Percentiles rank a stretch among this genome's conserved stretches.
Evolutionary conservation across 2,888 invertebrate genomes (phyloP).

Genomic region (Neoitamus cyanurus): DNA sequence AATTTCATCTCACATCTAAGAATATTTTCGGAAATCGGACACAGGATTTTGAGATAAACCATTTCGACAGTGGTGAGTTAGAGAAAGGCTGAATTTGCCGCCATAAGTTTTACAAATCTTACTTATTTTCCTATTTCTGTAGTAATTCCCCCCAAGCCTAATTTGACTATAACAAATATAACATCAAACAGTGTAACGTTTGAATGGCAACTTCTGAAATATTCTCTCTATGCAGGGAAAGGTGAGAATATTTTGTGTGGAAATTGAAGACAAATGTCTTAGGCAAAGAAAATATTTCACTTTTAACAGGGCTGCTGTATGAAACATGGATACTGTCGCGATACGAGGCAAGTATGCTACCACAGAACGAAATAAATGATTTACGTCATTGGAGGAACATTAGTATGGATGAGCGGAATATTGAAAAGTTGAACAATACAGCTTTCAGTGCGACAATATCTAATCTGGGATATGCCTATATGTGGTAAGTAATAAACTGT

Average conservation of each 20-base stretch:
- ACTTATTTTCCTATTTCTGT: not conserved
- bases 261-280: too few relatives aligned
- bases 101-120: not conserved
- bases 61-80: conserved; percentile 64
- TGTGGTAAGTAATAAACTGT: conserved; percentile 45
- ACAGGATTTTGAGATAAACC: conserved; percentile 71
- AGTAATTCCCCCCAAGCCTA: conserved; percentile 60
- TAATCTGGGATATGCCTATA: conserved; percentile 39
- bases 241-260: not conserved
- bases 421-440: not conserved
- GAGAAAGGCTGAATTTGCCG: not conserved
- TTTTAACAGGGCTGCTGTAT: conserved; percentile 57
- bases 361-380: too few relatives aligned
- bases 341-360: too few relatives aligned
- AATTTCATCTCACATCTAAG: conserved; percentile 71
- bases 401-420: not conserved
- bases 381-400: conserved; percentile 7
- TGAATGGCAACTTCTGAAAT: conserved; percentile 59
- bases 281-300: not conserved
- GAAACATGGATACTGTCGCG: conserved; percentile 50
- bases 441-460: not conserved
- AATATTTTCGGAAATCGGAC: conserved; percentile 72
- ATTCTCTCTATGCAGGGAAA: conserved; percentile 34
- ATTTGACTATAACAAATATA: conserved; percentile 56
- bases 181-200: conserved; percentile 59